Evolutionary conservation across 2,888 invertebrate species (phyloP).

Genomic region (Autographa pulchrina): DNA sequence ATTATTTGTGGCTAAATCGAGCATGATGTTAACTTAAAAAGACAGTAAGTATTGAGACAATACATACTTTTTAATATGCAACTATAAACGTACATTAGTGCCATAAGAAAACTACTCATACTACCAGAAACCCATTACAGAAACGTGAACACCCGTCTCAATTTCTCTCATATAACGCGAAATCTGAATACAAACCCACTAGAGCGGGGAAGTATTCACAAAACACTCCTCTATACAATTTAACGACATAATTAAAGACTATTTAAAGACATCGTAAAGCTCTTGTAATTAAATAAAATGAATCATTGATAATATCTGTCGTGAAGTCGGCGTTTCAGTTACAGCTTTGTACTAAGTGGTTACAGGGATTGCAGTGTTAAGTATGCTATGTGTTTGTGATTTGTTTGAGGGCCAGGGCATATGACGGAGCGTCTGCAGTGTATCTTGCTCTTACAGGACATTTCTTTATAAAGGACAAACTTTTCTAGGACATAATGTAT

Average conservation of each 20-base stretch:
- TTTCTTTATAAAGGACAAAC: too few species aligned
- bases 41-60: too few species aligned
- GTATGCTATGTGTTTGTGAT: neutral
- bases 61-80: too few species aligned
- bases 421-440: too few species aligned
- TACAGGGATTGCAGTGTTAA: conserved; percentile 26
- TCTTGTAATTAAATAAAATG: conserved; percentile 35
- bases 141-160: neutral
- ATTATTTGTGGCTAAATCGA: too few species aligned
- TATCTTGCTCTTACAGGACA: too few species aligned
- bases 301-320: conserved; percentile 34
- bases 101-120: neutral
- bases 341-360: conserved; percentile 19
- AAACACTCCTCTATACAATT: conserved; percentile 10
- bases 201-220: conserved; percentile 12
- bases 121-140: neutral
- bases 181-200: conserved; percentile 1
- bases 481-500: too few species aligned
- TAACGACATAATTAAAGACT: conserved; percentile 8
- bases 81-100: too few species aligned
- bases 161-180: neutral
- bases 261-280: conserved; percentile 38
- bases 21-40: too few species aligned
- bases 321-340: conserved; percentile 19
- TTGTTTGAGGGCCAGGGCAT: too few species aligned